A percentile compares a stretch with the other conserved stretches of the same genome.
These are phyloP conservation scores for Torymus aiolomorphi DNA, from an alignment of 2,888 invertebrate genomes.

Conservation along the genomic window DNA sequence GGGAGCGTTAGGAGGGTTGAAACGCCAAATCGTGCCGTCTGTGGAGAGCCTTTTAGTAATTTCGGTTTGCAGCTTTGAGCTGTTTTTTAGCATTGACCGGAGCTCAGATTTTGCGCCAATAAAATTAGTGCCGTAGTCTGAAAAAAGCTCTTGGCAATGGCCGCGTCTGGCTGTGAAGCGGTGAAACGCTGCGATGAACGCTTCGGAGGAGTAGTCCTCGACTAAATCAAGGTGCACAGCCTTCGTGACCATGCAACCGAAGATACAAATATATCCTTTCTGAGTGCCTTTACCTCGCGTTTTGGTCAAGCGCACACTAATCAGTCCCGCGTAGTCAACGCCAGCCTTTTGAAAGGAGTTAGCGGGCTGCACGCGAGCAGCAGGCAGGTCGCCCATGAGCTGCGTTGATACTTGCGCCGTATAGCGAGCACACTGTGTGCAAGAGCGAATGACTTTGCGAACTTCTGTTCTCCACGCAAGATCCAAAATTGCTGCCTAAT, in stretches of 20 bases:
- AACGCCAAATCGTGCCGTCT: background rate
- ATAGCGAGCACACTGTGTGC: constrained; percentile 64
- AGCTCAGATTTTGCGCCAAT: constrained; percentile 58
- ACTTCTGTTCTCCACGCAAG: constrained; percentile 59
- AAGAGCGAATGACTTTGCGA: constrained; percentile 59
- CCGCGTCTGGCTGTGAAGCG: constrained; percentile 61
- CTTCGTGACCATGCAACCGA: constrained; percentile 59
- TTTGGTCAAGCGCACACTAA: too few species aligned
- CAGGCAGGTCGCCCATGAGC: constrained; percentile 67
- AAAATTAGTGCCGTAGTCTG: constrained; percentile 63
- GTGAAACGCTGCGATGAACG: constrained; percentile 61
- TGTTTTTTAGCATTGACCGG: background rate
- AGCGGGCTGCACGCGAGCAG: constrained; percentile 60
- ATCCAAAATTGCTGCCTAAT: constrained; percentile 65
- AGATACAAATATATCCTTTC: constrained; percentile 61
- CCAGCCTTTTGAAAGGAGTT: constrained; percentile 58
- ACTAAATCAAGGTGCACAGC: constrained; percentile 61
- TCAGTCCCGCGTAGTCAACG: constrained; percentile 64
- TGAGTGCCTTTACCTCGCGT: too few species aligned
- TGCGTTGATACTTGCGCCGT: constrained; percentile 58
- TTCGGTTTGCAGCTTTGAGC: background rate
- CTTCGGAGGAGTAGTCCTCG: constrained; percentile 54
- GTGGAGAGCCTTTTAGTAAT: background rate
- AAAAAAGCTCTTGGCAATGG: constrained; percentile 55
- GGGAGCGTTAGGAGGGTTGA: background rate